Evolutionary conservation across 1,140 invertebrate species (phyloP).

Genomic region (Tribolium madens): DNA sequence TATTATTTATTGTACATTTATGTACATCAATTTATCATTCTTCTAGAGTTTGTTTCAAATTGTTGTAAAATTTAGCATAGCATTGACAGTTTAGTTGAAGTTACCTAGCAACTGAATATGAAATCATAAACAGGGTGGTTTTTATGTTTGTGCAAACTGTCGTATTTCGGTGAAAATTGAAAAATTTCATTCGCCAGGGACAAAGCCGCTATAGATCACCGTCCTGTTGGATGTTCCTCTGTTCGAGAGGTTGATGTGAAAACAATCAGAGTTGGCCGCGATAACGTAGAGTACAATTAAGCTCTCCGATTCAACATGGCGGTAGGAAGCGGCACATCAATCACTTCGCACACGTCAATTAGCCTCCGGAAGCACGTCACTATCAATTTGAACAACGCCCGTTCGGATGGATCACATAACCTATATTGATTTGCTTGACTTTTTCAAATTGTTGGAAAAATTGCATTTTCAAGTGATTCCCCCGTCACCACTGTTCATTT

Average conservation of each 20-base stretch:
- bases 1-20: too few relatives aligned
- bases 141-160: too few relatives aligned
- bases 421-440: slow-evolving; percentile 56
- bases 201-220: slow-evolving; percentile 2
- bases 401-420: slow-evolving; percentile 57
- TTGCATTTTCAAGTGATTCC: slow-evolving; percentile 27
- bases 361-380: slow-evolving; percentile 65
- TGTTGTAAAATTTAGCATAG: too few relatives aligned
- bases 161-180: too few relatives aligned
- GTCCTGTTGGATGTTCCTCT: slow-evolving; percentile 3
- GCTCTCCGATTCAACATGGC: slow-evolving; percentile 63
- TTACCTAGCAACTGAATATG: too few relatives aligned
- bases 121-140: too few relatives aligned
- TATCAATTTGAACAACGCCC: slow-evolving; percentile 64
- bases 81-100: too few relatives aligned
- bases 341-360: slow-evolving; percentile 66
- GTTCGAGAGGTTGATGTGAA: slow-evolving; percentile 56
- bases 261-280: slow-evolving; percentile 58
- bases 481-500: slow-evolving; percentile 53
- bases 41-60: too few relatives aligned
- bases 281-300: slow-evolving; percentile 60
- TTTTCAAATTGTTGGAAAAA: slow-evolving; percentile 47
- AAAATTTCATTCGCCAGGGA: too few relatives aligned
- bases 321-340: slow-evolving; percentile 64
- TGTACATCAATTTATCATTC: too few relatives aligned